A percentile compares a stretch with the other conserved stretches of the same genome.
Evolutionary conservation across 2,888 invertebrate species (phyloP).

Genomic region (Meghimatium bilineatum): DNA sequence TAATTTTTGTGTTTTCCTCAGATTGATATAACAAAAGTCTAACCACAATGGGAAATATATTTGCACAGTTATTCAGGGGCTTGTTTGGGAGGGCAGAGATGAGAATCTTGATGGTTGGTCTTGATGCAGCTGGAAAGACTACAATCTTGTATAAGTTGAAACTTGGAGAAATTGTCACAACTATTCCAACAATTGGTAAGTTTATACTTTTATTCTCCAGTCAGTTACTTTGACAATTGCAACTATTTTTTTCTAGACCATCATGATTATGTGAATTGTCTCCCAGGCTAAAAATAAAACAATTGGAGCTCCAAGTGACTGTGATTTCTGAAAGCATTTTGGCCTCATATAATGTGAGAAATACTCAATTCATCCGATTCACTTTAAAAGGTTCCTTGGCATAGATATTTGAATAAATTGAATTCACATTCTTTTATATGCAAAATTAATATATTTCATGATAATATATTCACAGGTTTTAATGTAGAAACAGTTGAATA

Average conservation of each 20-base stretch:
- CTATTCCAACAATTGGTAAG: conserved; percentile 94
- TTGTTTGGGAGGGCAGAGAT: conserved; percentile 99
- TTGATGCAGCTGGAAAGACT: conserved; percentile 99
- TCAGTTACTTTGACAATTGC: background rate
- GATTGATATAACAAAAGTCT: conserved; percentile 4
- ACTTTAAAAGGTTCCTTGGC: no score
- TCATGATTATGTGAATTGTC: no score
- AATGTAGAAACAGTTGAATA: conserved; percentile 99
- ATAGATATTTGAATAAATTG: no score
- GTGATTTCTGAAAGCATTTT: no score
- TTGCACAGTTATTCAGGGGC: conserved; percentile 20
- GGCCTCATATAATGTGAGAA: no score
- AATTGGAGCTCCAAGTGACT: no score
- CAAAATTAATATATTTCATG: no score
- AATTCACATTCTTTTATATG: no score
- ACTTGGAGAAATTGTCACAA: conserved; percentile 99
- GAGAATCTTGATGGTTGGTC: conserved; percentile 99
- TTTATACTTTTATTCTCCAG: background rate
- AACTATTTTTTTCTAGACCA: no score
- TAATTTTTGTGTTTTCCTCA: background rate
- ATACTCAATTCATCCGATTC: no score
- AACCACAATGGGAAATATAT: conserved; percentile 18
- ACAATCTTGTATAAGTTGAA: conserved; percentile 99
- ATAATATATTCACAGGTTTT: conserved; percentile 83
- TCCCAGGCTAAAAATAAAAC: no score